Evolutionary conservation across 1,140 invertebrate species (phyloP), one percentile per base, ranked within the genome.

Genomic region (Euborellia annulipes): DNA sequence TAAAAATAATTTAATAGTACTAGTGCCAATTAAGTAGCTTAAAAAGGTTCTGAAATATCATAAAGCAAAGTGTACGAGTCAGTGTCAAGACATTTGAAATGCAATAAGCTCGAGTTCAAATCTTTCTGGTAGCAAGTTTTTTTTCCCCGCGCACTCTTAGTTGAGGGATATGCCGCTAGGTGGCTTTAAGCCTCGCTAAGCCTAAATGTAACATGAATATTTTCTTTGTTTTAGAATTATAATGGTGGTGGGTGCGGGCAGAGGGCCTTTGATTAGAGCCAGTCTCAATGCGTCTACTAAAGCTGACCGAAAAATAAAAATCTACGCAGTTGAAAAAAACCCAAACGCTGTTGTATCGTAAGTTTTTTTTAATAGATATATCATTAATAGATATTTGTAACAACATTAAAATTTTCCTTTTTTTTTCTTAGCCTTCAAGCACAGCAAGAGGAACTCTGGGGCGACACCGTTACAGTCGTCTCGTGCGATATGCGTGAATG

Each of bases 321-420:
- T 93, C n/a, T 93, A 91, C 65, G 92, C 91, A 16, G 83, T 99
- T 1, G 96, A 99, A 62, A 99, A 99, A 63, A 99, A 99, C 74
- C 83, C 87, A 1, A 95, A 91, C 72, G 94, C 96, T 36, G 75
- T 96, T 43, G 78, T 93, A 20, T 94, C 93, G 56, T 78, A 67
- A 66, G 66, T 53, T n/a, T n/a, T n/a, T n/a, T n/a, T n/a, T n/a
- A n/a, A n/a, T n/a, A n/a, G n/a, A n/a, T n/a, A n/a, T n/a, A 8
- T 32, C n/a, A 32, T 32, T 8, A 8, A 7, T 32, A 32, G 7
- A 8, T 32, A 36, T 17, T 36, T 3, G 3, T 36, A 4, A 36
- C 17, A 3, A 8, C 17, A 4, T n/a, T 47, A 3, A 19, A 7
- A 27, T 40, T 36, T 14, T 19, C 39, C 53, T 42, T 32, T 41